Evolutionary conservation across 2,888 invertebrate genomes (phyloP).

Genomic region (Tetragonula carbonaria): DNA sequence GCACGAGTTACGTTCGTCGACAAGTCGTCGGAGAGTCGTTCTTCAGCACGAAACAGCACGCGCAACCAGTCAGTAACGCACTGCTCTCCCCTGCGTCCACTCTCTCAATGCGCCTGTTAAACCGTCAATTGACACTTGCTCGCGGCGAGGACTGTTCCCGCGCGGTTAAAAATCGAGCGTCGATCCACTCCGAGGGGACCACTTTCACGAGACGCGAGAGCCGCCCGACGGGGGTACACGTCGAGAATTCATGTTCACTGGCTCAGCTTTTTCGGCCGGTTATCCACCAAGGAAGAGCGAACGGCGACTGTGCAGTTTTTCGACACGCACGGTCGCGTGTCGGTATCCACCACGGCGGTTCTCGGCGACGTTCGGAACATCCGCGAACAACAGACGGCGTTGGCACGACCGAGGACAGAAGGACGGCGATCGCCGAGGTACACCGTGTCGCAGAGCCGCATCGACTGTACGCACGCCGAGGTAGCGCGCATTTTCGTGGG

Average conservation of each 20-base stretch:
- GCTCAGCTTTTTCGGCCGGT: constrained; percentile 9
- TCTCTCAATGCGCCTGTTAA: constrained; percentile 33
- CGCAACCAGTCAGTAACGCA: neutral
- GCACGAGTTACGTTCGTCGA: neutral
- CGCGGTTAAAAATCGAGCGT: constrained; percentile 39
- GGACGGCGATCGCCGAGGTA: constrained; percentile 25
- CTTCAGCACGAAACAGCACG: neutral
- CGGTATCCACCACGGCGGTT: constrained; percentile 37
- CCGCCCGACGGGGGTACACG: constrained; percentile 36
- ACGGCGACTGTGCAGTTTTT: neutral
- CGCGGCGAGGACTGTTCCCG: constrained; percentile 32
- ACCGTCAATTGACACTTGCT: constrained; percentile 52
- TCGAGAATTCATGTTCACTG: constrained; percentile 31
- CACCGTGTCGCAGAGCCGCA: constrained; percentile 55
- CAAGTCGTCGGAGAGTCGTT: constrained; percentile 30
- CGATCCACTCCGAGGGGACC: constrained; percentile 24
- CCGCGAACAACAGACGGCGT: constrained; percentile 18
- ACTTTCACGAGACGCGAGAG: constrained; percentile 54
- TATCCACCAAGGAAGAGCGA: neutral
- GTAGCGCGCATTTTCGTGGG: constrained; percentile 67
- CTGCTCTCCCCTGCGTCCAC: neutral
- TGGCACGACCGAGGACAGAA: neutral
- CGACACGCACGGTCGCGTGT: constrained; percentile 55
- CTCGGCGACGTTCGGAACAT: constrained; percentile 31
- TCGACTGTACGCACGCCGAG: constrained; percentile 59